These are phyloP conservation scores for Hippocampus kuda DNA, from an alignment of 2,797 vertebrate genomes.

Conservation along the genomic window DNA sequence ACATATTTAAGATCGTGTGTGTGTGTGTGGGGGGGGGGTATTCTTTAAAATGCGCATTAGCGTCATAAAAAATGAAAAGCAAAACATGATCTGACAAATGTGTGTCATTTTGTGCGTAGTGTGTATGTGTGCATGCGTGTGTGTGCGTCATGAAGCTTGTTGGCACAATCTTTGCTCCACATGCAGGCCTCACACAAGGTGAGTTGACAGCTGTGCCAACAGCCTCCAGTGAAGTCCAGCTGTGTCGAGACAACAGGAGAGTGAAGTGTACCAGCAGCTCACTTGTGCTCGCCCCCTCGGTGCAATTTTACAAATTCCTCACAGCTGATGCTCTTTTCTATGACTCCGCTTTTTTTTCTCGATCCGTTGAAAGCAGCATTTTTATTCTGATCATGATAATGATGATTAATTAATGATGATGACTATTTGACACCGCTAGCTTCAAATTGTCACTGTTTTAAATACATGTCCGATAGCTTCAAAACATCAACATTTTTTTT, in stretches of 20 bases:
- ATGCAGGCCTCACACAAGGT: constrained; percentile 9
- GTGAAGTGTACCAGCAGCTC: constrained; percentile 10
- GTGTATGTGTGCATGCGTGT: background rate
- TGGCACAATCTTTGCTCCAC: constrained; percentile 10
- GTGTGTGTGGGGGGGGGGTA: too few species aligned
- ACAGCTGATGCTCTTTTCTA: constrained; percentile 4
- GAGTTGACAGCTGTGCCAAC: constrained; percentile 17
- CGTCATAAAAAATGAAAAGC: background rate
- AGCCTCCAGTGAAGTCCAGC: constrained; percentile 5
- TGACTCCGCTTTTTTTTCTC: background rate
- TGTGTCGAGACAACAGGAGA: constrained; percentile 7
- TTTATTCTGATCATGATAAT: background rate
- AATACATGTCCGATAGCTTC: background rate
- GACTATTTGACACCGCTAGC: background rate
- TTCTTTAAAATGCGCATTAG: background rate
- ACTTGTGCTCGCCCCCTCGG: constrained; percentile 7
- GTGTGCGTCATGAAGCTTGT: constrained; percentile 8
- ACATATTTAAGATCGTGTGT: background rate
- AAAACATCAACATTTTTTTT: too few species aligned
- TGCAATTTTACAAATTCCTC: constrained; percentile 6
- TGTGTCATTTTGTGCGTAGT: background rate
- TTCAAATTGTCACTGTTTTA: background rate
- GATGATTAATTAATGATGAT: background rate
- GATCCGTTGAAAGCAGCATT: background rate
- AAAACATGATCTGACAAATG: background rate